These are phyloP conservation scores for Hyperoplus immaculatus DNA, from an alignment of 2,797 vertebrate species.

Conservation along the genomic window DNA sequence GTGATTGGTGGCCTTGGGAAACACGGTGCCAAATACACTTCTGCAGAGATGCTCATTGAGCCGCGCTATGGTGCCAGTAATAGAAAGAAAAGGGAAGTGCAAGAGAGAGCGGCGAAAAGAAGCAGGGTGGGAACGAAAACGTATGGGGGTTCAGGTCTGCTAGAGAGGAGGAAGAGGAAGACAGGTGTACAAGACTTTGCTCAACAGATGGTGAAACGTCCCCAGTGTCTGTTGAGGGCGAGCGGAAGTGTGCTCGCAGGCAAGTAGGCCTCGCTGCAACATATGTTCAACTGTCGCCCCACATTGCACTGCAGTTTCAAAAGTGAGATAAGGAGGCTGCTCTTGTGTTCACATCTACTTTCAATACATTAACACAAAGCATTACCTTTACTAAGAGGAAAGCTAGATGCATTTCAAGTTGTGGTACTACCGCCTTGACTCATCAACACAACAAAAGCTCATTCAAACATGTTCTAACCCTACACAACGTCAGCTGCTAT, in stretches of 20 bases:
- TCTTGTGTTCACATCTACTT: constrained; percentile 22
- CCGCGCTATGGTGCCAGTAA: constrained; percentile 11
- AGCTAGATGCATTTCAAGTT: constrained; percentile 7
- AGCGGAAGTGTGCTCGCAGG: constrained; percentile 79
- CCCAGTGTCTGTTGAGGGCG: constrained; percentile 76
- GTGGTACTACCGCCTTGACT: constrained; percentile 29
- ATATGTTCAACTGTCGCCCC: constrained; percentile 74
- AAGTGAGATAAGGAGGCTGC: constrained; percentile 54
- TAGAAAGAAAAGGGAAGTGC: constrained; percentile 70
- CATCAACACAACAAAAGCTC: neutral
- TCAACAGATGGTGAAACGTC: constrained; percentile 85
- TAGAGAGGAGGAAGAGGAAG: constrained; percentile 82
- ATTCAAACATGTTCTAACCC: neutral
- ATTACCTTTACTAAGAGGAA: constrained; percentile 12
- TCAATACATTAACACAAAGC: neutral
- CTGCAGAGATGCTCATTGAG: constrained; percentile 48
- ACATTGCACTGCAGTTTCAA: constrained; percentile 44
- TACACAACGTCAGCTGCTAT: constrained; percentile 11
- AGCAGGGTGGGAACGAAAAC: constrained; percentile 51
- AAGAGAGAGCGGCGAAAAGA: constrained; percentile 45
- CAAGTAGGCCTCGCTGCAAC: constrained; percentile 63
- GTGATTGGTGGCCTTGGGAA: constrained; percentile 69
- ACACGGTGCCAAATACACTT: constrained; percentile 17
- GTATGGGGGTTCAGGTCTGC: constrained; percentile 57
- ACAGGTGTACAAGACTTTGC: constrained; percentile 82